phyloP scores from a whole-genome alignment of 2,888 invertebrate species.

The Rosalia funebris region DNA sequence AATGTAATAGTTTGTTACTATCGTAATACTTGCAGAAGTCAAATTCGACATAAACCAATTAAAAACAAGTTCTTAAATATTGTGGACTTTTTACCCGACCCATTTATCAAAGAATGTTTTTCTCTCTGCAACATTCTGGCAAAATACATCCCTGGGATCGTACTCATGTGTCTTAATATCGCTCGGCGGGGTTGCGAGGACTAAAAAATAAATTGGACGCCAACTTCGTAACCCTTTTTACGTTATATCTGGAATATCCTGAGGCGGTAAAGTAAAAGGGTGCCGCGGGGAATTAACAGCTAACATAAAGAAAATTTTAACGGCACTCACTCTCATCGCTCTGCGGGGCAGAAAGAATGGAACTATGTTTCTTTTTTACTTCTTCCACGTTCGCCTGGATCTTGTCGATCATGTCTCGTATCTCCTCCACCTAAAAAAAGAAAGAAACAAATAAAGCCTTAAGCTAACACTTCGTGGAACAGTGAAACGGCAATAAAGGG shows the following conservation, averaged over 20 bases:
- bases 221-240: background rate
- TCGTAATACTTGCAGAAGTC: too few relatives aligned
- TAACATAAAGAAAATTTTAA: conserved; percentile 6
- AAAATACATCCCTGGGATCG: too few relatives aligned
- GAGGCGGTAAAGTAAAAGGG: conserved; percentile 7
- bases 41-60: too few relatives aligned
- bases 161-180: too few relatives aligned
- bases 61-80: too few relatives aligned
- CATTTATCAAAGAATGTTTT: too few relatives aligned
- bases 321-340: conserved; percentile 94
- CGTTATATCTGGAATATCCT: background rate
- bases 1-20: too few relatives aligned
- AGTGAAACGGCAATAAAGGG: background rate
- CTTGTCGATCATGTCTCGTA: conserved; percentile 99
- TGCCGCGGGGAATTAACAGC: background rate
- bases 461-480: conserved; percentile 4
- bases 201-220: background rate
- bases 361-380: conserved; percentile 99
- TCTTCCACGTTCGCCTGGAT: conserved; percentile 99
- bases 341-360: conserved; percentile 97
- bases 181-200: background rate
- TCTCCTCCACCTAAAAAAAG: conserved; percentile 94
- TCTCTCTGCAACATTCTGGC: too few relatives aligned
- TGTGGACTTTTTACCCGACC: too few relatives aligned
- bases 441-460: conserved; percentile 28